A percentile compares a stretch with the other conserved stretches of the same genome.
These are phyloP conservation scores for Geodia barretti DNA, from an alignment of 37 sponge, comb jelly and placozoan species.

Conservation along the genomic window DNA sequence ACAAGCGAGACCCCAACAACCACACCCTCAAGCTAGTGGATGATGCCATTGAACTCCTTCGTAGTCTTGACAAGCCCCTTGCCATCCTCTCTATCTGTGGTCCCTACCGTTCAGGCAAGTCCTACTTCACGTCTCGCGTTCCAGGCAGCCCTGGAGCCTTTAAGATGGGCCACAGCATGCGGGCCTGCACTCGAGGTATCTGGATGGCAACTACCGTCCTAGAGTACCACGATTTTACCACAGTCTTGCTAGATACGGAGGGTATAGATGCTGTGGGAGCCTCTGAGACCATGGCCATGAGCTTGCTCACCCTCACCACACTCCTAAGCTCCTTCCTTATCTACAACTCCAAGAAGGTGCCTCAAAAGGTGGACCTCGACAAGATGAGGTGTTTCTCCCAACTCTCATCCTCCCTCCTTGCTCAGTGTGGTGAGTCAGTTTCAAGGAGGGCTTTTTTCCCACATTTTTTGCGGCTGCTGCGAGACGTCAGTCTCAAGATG, in stretches of 20 bases:
- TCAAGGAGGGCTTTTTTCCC: no score
- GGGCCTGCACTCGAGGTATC: slow-evolving; percentile 17
- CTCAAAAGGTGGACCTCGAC: slow-evolving; percentile 6
- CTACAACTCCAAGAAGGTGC: slow-evolving; percentile 19
- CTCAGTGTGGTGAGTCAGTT: no score
- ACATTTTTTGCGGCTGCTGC: no score
- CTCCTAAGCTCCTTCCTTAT: slow-evolving; percentile 13
- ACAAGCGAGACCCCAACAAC: no score
- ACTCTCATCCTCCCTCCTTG: no score
- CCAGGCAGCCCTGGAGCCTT: slow-evolving; percentile 19
- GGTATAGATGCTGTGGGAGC: slow-evolving; percentile 9
- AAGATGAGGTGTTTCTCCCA: slow-evolving; percentile 21
- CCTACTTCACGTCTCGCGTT: slow-evolving; percentile 31
- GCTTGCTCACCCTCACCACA: not conserved
- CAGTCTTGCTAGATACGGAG: slow-evolving; percentile 18
- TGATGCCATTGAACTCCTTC: slow-evolving; percentile 11
- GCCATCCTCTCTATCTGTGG: slow-evolving; percentile 38
- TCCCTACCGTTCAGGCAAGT: slow-evolving; percentile 43
- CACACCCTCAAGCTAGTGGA: slow-evolving; percentile 6
- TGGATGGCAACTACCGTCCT: slow-evolving; percentile 38
- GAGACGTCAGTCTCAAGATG: no score
- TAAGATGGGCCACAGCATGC: slow-evolving; percentile 23
- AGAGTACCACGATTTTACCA: slow-evolving; percentile 8
- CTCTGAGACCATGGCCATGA: not conserved
- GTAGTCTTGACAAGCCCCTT: slow-evolving; percentile 17